phyloP scores from a whole-genome alignment of 2,113 vertebrate species.

The Paralichthys olivaceus region DNA sequence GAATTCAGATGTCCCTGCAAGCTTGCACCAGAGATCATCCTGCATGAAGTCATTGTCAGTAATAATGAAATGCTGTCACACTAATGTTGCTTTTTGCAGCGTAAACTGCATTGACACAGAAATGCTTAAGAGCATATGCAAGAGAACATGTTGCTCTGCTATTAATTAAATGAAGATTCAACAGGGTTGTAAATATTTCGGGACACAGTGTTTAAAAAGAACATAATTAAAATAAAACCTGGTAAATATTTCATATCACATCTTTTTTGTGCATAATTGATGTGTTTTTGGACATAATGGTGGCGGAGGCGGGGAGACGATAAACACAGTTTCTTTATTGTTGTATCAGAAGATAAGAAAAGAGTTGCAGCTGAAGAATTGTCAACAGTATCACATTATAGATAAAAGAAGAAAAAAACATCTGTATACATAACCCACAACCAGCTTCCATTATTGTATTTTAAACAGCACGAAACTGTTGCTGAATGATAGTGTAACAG shows the following conservation, averaged over 20 bases:
- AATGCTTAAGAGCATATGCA: background rate
- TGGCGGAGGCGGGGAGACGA: background rate
- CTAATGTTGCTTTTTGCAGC: conserved; percentile 3
- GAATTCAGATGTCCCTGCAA: background rate
- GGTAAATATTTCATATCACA: conserved; percentile 9
- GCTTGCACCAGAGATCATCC: conserved; percentile 20
- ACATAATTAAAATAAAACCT: conserved; percentile 40
- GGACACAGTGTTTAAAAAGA: conserved; percentile 38
- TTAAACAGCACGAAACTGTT: conserved; percentile 10
- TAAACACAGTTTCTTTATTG: conserved; percentile 49
- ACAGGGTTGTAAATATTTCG: conserved; percentile 59
- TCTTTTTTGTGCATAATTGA: conserved; percentile 11
- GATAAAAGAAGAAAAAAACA: background rate
- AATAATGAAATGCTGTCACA: conserved; percentile 19
- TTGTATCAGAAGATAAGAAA: conserved; percentile 18
- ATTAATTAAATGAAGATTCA: conserved; percentile 25
- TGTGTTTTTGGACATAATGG: conserved; percentile 10
- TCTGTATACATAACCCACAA: background rate
- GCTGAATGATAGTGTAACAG: conserved; percentile 11
- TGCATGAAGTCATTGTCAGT: conserved; percentile 47
- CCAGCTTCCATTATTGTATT: conserved; percentile 8
- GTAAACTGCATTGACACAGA: background rate
- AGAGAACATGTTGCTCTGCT: conserved; percentile 27
- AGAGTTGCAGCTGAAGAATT: conserved; percentile 11
- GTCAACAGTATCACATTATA: conserved; percentile 13